Percentiles rank a stretch among this genome's conserved stretches.
These are phyloP conservation scores for Drosophila diplacantha DNA, from an alignment of 2,888 invertebrate genomes.

Conservation along the genomic window DNA sequence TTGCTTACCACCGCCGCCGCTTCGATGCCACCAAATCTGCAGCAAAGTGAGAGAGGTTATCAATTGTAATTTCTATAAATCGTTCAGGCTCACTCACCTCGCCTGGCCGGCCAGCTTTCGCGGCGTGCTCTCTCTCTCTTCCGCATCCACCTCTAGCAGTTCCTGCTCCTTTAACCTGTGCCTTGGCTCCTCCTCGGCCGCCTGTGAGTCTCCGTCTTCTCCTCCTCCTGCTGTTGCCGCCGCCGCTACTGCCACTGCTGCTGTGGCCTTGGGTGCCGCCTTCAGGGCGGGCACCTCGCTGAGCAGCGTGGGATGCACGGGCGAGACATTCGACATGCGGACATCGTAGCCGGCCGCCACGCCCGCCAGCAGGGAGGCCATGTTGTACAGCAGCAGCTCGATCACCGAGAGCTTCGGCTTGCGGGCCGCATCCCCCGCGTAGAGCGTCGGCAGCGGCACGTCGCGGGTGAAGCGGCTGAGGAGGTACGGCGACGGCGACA, in stretches of 20 bases:
- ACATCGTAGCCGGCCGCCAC: conserved; percentile 96
- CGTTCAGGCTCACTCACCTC: neutral
- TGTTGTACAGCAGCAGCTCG: conserved; percentile 86
- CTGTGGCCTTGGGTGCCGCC: conserved; percentile 65
- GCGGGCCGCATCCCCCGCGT: conserved; percentile 83
- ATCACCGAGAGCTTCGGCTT: conserved; percentile 77
- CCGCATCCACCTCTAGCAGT: conserved; percentile 13
- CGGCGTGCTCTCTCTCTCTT: conserved; percentile 22
- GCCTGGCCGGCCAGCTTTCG: no score
- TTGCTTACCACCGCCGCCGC: conserved; percentile 22
- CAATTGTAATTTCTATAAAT: neutral
- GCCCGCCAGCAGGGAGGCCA: conserved; percentile 93
- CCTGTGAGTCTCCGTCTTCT: neutral
- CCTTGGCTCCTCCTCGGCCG: conserved; percentile 8
- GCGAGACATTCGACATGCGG: conserved; percentile 90
- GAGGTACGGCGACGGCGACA: conserved; percentile 76
- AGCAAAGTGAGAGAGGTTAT: conserved; percentile 84
- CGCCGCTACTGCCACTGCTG: no score
- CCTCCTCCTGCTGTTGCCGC: no score
- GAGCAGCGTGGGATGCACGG: conserved; percentile 88
- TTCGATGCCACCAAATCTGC: conserved; percentile 77
- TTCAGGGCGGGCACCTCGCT: conserved; percentile 79
- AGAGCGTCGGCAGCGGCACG: conserved; percentile 89
- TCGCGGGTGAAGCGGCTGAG: conserved; percentile 76
- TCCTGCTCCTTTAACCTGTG: conserved; percentile 7